Percentiles rank a stretch among this genome's conserved stretches.
Evolutionary conservation across 2,113 vertebrate species (phyloP).

Genomic region (Atrichornis clamosus): DNA sequence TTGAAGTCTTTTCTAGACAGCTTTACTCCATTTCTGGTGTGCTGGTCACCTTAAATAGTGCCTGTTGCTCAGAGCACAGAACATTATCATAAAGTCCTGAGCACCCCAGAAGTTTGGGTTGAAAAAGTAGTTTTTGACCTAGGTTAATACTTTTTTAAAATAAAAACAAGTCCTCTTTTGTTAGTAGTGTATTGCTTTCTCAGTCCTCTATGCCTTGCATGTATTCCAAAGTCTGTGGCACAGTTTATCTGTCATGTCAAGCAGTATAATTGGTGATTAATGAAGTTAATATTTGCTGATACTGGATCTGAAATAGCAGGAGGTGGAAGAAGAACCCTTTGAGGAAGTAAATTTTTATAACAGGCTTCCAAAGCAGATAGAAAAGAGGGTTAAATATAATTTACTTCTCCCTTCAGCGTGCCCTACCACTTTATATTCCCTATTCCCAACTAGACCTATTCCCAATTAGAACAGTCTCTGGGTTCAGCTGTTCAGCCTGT

Average conservation of each 20-base stretch:
- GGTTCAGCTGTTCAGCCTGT: background rate
- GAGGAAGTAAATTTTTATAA: background rate
- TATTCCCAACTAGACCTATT: accelerated
- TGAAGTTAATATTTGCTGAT: background rate
- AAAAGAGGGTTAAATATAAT: background rate
- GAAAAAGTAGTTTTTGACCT: background rate
- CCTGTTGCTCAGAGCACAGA: background rate
- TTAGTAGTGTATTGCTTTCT: background rate
- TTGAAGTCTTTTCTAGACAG: background rate
- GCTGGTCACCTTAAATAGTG: background rate
- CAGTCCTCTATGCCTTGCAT: background rate
- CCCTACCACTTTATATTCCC: background rate
- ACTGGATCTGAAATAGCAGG: background rate
- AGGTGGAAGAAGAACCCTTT: background rate
- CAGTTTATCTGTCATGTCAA: background rate
- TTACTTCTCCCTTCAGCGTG: background rate
- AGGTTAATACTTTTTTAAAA: background rate
- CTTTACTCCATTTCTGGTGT: background rate
- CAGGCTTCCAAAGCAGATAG: background rate
- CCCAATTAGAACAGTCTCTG: background rate
- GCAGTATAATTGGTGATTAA: background rate
- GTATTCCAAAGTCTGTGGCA: background rate
- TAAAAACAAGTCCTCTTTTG: background rate
- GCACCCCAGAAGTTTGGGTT: background rate
- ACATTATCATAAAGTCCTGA: background rate